A percentile compares a stretch with the other conserved stretches of the same genome.
These are phyloP conservation scores for Catocala sponsa DNA, from an alignment of 2,888 invertebrate genomes.

Conservation along the genomic window DNA sequence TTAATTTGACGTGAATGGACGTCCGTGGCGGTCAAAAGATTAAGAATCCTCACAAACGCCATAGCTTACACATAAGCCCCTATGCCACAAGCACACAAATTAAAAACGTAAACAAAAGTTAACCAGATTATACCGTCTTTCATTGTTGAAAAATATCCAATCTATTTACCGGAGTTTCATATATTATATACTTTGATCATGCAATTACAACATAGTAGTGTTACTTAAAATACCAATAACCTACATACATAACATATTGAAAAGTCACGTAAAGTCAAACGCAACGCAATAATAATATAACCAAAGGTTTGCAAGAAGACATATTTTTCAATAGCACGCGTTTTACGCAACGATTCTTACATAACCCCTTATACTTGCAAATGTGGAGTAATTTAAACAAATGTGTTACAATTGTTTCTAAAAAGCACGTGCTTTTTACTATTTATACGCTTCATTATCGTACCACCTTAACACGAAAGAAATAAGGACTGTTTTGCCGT, in stretches of 20 bases:
- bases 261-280: conserved; percentile 30
- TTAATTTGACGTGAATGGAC: no score
- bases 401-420: conserved; percentile 35
- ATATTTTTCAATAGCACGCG: conserved; percentile 26
- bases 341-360: conserved; percentile 31
- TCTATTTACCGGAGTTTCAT: background rate
- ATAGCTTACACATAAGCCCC: no score
- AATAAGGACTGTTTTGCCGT: conserved; percentile 20
- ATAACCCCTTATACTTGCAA: conserved; percentile 26
- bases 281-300: conserved; percentile 18
- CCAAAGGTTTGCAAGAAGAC: conserved; percentile 16
- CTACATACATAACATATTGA: conserved; percentile 16
- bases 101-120: no score
- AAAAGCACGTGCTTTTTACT: conserved; percentile 25
- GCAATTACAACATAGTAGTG: conserved; percentile 6
- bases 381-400: conserved; percentile 36
- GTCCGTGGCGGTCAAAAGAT: no score
- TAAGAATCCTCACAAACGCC: no score
- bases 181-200: conserved; percentile 5
- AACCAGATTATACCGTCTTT: background rate
- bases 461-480: conserved; percentile 10
- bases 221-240: conserved; percentile 16
- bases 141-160: background rate
- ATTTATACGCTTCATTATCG: conserved; percentile 9
- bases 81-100: no score